Conservation (phyloP, 2,888 invertebrate genomes). For the Nomada flava region DNA sequence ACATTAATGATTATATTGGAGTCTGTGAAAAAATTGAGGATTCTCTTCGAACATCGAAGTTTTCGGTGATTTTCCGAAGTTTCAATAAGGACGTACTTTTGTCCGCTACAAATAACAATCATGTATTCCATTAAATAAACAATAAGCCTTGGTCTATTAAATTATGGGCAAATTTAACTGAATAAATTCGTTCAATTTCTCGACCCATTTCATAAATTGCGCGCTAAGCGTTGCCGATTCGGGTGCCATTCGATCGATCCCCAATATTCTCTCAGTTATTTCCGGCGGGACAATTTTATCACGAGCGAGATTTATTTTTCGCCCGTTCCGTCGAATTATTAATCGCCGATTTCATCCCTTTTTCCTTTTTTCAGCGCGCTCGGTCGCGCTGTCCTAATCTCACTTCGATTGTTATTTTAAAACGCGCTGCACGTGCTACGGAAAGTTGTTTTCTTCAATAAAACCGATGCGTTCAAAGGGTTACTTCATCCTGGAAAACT, state of each 20-base stretch:
- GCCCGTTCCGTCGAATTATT: conserved; percentile 17
- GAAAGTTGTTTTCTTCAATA: conserved; percentile 39
- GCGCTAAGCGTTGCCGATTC: background rate
- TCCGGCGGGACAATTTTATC: conserved; percentile 1
- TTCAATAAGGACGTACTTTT: no score
- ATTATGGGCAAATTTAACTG: background rate
- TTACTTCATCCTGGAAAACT: conserved; percentile 31
- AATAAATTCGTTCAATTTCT: conserved; percentile 7
- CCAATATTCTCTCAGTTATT: conserved; percentile 4
- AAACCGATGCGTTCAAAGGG: conserved; percentile 25
- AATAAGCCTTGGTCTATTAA: background rate
- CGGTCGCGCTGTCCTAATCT: conserved; percentile 19
- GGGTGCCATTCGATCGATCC: background rate
- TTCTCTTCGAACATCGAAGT: no score
- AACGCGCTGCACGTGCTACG: conserved; percentile 11
- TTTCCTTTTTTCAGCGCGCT: background rate
- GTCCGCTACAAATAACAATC: no score
- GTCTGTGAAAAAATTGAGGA: no score
- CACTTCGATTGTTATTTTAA: conserved; percentile 10
- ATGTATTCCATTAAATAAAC: no score
- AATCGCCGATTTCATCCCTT: conserved; percentile 18
- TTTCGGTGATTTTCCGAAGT: no score
- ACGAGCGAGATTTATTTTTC: conserved; percentile 18
- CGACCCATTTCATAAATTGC: conserved; percentile 9
- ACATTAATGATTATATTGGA: no score